phyloP scores from a whole-genome alignment of 2,797 vertebrate species.

The Hippoglossus hippoglossus region DNA sequence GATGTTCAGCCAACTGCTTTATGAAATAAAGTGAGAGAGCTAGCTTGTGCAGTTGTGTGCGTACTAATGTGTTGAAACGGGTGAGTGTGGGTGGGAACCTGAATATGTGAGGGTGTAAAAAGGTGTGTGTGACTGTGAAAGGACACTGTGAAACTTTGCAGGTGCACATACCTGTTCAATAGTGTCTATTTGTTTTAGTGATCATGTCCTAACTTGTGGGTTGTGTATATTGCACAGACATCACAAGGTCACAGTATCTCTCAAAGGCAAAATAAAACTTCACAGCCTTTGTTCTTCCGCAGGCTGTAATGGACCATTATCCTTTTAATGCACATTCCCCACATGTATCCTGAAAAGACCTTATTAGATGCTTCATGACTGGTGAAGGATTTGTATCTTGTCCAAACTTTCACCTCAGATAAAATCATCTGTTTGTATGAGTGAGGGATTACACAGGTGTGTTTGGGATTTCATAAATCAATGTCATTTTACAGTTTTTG shows the following conservation, averaged over 20 bases:
- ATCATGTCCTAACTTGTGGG: neutral
- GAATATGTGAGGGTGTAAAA: conserved; percentile 44
- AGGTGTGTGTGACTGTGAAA: conserved; percentile 27
- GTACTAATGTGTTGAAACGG: conserved; percentile 50
- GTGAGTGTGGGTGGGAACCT: conserved; percentile 47
- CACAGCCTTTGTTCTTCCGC: conserved; percentile 50
- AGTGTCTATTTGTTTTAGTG: conserved; percentile 16
- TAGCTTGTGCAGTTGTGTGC: conserved; percentile 68
- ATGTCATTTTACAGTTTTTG: conserved; percentile 64
- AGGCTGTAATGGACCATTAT: conserved; percentile 41
- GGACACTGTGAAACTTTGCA: neutral
- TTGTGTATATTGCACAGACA: conserved; percentile 4
- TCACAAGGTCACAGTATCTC: conserved; percentile 62
- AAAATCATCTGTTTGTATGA: conserved; percentile 39
- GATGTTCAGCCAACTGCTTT: conserved; percentile 83
- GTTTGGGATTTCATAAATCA: conserved; percentile 58
- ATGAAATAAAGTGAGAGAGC: conserved; percentile 78
- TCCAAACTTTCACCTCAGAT: conserved; percentile 34
- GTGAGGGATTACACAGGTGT: conserved; percentile 29
- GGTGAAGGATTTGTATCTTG: conserved; percentile 15
- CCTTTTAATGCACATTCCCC: conserved; percentile 19
- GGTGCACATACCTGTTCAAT: conserved; percentile 6
- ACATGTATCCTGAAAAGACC: conserved; percentile 24
- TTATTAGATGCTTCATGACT: conserved; percentile 20
- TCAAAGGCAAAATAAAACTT: conserved; percentile 46